Evolutionary conservation across 2,888 invertebrate genomes (phyloP), one percentile per base, ranked within the genome.

Genomic region (Sesia apiformis): DNA sequence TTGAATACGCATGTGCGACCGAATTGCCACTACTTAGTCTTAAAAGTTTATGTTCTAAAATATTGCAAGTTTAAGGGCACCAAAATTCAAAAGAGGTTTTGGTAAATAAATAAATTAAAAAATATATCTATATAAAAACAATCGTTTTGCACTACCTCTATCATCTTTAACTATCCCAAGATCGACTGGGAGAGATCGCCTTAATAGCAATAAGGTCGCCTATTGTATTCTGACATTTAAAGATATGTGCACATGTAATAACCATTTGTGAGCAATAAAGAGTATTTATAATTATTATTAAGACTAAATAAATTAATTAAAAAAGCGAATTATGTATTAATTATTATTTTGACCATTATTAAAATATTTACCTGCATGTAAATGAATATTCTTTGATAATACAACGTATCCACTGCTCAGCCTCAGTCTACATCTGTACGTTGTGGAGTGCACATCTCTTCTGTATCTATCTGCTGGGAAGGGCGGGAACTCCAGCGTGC

Each of bases 401-500:
- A 97, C 92, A 57, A 95, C 93, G 53, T 77, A 81, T 1, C 86
- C 88, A 46, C 68, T 74, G 63, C 67, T 70, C 23, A 84, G 65
- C 52, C 71, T 70, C 57, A 93, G 84, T 51, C 90, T 78, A 61
- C 92, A 93, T 74, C 96, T 91, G 90, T 97, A 97, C 57, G 93
- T 92, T 63, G 95, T 93, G 53, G 95, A 92, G 84, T 97, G 97
- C 55, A 97, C 93, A 78, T 96, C 95, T 70, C 95, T 93, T 52
- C 95, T 91, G 86, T 95, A 96, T 66, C 92, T 92, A 66, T 95
- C 94, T 53, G 93, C 94, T 5, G 94, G 91, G 81, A 98, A 97
- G 3, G 97, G 94, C 60, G 93, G 92, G 80, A 98, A 95, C 80
- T 94, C 93, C 76, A 98, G 91, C 54, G 96, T 96, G 62, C 97